Evolutionary conservation across 2,888 invertebrate genomes (phyloP).

Genomic region (Orthosia incerta): DNA sequence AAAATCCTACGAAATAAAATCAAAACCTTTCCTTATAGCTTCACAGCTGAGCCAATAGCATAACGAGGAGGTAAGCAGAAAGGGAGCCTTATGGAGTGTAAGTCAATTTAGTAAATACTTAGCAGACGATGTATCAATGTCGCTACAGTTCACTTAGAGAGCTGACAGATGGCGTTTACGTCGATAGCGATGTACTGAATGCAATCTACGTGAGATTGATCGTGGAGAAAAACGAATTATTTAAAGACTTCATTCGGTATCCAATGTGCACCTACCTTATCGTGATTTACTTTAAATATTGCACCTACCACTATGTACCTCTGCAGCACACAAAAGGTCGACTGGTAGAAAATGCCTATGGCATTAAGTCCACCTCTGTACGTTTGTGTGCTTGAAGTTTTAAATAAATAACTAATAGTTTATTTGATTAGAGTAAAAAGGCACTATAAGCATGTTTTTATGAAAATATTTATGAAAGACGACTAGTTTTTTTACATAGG

Average conservation of each 20-base stretch:
- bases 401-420: no score
- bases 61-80: conserved; percentile 36
- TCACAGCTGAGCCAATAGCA: conserved; percentile 17
- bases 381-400: no score
- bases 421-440: no score
- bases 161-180: conserved; percentile 47
- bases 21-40: conserved; percentile 23
- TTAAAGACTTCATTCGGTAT: background rate
- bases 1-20: background rate
- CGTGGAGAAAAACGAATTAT: background rate
- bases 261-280: no score
- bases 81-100: conserved; percentile 42
- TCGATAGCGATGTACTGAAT: conserved; percentile 8
- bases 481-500: no score
- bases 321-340: no score
- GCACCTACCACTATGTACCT: no score
- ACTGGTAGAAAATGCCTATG: no score
- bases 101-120: conserved; percentile 51
- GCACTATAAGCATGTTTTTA: no score
- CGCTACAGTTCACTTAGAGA: conserved; percentile 29
- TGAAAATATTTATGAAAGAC: no score
- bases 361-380: no score
- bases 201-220: conserved; percentile 20
- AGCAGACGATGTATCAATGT: conserved; percentile 53
- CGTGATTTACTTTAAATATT: no score